phyloP scores from a whole-genome alignment of 2,888 invertebrate species.

The Prostheceraeus crozeri region DNA sequence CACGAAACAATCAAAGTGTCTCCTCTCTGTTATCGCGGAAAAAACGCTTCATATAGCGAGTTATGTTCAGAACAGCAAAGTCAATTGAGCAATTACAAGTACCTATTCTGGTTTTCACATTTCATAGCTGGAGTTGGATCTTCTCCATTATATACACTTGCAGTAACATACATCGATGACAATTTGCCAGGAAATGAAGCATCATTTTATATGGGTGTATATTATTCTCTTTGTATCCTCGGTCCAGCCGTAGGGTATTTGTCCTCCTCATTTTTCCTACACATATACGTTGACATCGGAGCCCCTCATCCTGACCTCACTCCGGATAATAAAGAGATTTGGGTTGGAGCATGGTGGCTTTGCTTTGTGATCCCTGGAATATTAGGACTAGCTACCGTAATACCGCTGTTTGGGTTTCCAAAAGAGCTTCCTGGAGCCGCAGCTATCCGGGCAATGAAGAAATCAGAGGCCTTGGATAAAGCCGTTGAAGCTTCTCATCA shows the following conservation, averaged over 20 bases:
- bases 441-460: no score
- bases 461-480: no score
- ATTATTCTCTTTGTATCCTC: not conserved
- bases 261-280: slow-evolving; percentile 7
- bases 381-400: not conserved
- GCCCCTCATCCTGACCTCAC: slow-evolving; percentile 10
- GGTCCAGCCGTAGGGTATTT: slow-evolving; percentile 29
- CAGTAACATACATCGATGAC: slow-evolving; percentile 78
- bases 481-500: no score
- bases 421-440: no score
- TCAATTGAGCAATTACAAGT: slow-evolving; percentile 55
- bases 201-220: slow-evolving; percentile 69
- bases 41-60: no score
- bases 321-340: slow-evolving; percentile 28
- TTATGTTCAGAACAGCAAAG: no score
- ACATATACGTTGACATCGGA: slow-evolving; percentile 25
- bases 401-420: slow-evolving; percentile 24
- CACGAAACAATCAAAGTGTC: no score
- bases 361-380: slow-evolving; percentile 25
- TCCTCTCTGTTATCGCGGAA: no score
- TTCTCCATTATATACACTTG: slow-evolving; percentile 76
- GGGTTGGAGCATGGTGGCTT: slow-evolving; percentile 35
- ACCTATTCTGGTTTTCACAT: slow-evolving; percentile 71
- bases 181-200: slow-evolving; percentile 77
- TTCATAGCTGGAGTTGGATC: slow-evolving; percentile 77